phyloP scores from a whole-genome alignment of 2,113 vertebrate genomes.

The Oreochromis niloticus region DNA sequence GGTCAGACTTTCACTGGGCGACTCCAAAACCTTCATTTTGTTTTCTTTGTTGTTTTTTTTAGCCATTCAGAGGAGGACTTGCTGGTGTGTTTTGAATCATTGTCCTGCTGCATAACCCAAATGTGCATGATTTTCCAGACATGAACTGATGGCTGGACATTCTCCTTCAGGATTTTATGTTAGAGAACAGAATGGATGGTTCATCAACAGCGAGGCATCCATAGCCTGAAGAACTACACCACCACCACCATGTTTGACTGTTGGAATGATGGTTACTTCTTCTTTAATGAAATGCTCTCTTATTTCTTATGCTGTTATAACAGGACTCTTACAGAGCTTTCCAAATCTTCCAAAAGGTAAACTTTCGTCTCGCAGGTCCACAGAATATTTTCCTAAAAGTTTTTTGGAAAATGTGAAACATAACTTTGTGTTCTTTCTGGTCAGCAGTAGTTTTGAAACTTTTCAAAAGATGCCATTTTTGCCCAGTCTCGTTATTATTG shows the following conservation, averaged over 20 bases:
- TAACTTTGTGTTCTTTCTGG: too few relatives aligned
- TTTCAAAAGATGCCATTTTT: too few relatives aligned
- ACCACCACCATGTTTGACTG: neutral
- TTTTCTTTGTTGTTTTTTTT: neutral
- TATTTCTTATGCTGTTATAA: too few relatives aligned
- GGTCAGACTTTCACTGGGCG: neutral
- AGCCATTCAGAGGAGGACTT: neutral
- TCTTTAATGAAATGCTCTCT: neutral
- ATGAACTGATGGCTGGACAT: neutral
- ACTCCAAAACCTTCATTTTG: neutral
- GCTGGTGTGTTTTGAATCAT: neutral
- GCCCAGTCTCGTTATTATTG: too few relatives aligned
- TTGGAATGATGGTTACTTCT: neutral
- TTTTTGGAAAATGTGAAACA: too few relatives aligned
- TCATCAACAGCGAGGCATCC: neutral
- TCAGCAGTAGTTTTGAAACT: too few relatives aligned
- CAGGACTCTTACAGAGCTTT: too few relatives aligned
- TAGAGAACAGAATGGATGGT: neutral
- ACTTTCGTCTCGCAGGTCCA: too few relatives aligned
- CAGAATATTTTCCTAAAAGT: too few relatives aligned
- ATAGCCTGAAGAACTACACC: neutral
- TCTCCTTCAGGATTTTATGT: neutral
- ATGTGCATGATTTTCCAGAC: neutral
- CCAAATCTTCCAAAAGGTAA: too few relatives aligned
- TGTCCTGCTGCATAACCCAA: neutral